Percentiles rank a stretch among this genome's conserved stretches.
These are phyloP conservation scores for Malthinus flaveolus DNA, from an alignment of 2,888 invertebrate genomes.

Conservation along the genomic window DNA sequence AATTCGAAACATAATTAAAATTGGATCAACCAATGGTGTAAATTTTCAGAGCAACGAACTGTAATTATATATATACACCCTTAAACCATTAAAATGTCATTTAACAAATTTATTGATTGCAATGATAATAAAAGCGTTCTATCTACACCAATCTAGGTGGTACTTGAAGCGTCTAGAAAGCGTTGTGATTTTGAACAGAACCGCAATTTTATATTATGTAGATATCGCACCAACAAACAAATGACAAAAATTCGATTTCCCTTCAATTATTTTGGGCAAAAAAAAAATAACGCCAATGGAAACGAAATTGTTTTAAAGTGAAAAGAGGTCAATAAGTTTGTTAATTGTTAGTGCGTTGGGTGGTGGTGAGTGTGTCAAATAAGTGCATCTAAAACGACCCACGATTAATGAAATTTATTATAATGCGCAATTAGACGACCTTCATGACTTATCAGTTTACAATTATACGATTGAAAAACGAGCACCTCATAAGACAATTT, in stretches of 20 bases:
- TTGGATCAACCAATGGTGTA: background rate
- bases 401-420: constrained; percentile 9
- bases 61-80: constrained; percentile 22
- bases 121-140: constrained; percentile 18
- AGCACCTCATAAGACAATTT: constrained; percentile 11
- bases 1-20: too few species aligned
- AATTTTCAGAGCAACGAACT: constrained; percentile 18
- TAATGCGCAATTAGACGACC: constrained; percentile 9
- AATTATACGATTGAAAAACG: constrained; percentile 6
- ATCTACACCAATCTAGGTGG: constrained; percentile 5
- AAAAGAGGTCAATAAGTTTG: too few species aligned
- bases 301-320: too few species aligned
- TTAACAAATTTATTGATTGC: constrained; percentile 24
- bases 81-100: constrained; percentile 21
- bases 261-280: too few species aligned
- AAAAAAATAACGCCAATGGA: too few species aligned
- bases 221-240: background rate
- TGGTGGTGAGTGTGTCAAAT: background rate
- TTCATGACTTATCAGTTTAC: constrained; percentile 15
- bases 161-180: background rate
- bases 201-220: background rate
- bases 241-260: too few species aligned
- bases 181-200: background rate
- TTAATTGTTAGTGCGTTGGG: too few species aligned
- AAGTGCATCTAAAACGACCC: background rate